Base-by-base conservation (phyloP, 2,113 vertebrate species). In the Stercorarius parasiticus region DNA sequence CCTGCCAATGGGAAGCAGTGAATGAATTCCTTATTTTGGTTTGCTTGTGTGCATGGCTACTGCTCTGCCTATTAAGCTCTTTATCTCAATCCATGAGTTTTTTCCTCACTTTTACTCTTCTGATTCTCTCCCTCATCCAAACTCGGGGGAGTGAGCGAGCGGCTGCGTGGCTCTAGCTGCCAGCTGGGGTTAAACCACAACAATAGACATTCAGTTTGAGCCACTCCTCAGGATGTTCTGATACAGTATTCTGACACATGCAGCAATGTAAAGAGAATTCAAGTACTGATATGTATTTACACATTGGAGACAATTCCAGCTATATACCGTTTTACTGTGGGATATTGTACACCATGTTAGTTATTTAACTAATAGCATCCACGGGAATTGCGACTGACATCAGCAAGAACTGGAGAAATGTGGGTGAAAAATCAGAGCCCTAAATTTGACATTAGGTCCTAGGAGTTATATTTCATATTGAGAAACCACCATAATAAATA, bases 181-280 rank as follows among this genome's bases (percentile, higher is more conserved):
- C 21, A 22, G 42, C 20, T 45, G 64, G 42, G 13, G 13, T 66
- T 66, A 23, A 45, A 32, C 13, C 20, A 22, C 10, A 5, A 43
- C 40, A 45, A 23, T 0, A 47, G 38, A 38, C 53, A 61, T 10
- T 36, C 36, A 15, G 7, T 49, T 5, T 27, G 22, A 89, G 52
- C 26, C n/a, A 78, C 71, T 18, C 62, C 71, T 18, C 62, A 80
- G 67, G n/a, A 34, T 22, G 22, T 47, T 80, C 30, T 53, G 11
- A 22, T 2, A 36, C 3, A 29, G 20, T 29, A 34, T 62, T 67
- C 25, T 78, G 19, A 38, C 76, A 77, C 26, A 74, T 53, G n/a
- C 30, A 13, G 56, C 56, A 80, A 95, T 38, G 69, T 55, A 78
- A 94, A 94, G 50, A 97, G 61, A 56, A 90, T 93, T 94, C 74